Evolutionary conservation across 1,140 invertebrate genomes (phyloP).

Genomic region (Triops longicaudatus): DNA sequence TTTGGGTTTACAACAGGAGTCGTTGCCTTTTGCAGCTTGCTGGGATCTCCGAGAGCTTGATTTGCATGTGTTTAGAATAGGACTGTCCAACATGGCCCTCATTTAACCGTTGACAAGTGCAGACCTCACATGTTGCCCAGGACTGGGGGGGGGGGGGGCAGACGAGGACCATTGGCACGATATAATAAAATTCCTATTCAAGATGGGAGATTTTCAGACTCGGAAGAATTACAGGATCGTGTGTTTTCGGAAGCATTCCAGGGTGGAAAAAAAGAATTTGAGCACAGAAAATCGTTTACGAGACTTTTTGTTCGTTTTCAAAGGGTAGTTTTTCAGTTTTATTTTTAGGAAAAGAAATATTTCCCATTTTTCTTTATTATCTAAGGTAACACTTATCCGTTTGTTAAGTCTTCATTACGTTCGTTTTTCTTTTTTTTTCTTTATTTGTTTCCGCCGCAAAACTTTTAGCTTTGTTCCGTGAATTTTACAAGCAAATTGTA

Average conservation of each 20-base stretch:
- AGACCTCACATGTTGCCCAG: background rate
- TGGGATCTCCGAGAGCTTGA: background rate
- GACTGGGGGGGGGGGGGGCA: background rate
- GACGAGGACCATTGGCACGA: background rate
- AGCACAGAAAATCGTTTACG: background rate
- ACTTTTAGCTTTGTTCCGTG: too few relatives aligned
- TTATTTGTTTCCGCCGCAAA: too few relatives aligned
- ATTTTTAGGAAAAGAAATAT: too few relatives aligned
- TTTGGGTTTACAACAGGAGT: too few relatives aligned
- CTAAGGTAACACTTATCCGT: too few relatives aligned
- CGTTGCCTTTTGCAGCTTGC: too few relatives aligned
- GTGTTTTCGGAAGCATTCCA: background rate
- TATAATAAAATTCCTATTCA: background rate
- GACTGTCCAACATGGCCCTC: background rate
- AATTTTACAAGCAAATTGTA: too few relatives aligned
- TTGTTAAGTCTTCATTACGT: too few relatives aligned
- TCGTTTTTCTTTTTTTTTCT: too few relatives aligned
- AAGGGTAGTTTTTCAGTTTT: too few relatives aligned
- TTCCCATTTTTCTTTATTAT: too few relatives aligned
- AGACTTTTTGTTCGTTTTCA: background rate
- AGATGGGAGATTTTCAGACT: background rate
- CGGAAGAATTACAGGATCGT: background rate
- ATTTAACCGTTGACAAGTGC: background rate
- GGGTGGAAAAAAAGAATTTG: background rate
- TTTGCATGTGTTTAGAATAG: constrained; percentile 15